Evolutionary conservation across 2,113 vertebrate genomes (phyloP).

Genomic region (Nycticebus coucang): DNA sequence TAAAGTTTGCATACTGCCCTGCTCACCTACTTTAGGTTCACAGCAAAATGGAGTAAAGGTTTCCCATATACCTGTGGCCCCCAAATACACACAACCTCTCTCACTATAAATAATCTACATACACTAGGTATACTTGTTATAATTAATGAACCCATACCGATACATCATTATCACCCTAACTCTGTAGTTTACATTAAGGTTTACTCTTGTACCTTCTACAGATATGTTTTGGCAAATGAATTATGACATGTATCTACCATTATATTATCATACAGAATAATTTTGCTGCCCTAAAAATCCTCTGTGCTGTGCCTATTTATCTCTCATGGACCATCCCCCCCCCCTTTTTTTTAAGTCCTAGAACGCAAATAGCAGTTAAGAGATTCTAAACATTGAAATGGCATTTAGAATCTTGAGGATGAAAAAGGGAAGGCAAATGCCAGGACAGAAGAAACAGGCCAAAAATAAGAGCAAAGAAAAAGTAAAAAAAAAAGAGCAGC

Average conservation of each 20-base stretch:
- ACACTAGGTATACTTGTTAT: neutral
- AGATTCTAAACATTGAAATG: slow-evolving; percentile 56
- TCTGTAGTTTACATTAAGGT: neutral
- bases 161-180: neutral
- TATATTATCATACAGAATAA: slow-evolving; percentile 14
- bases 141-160: neutral
- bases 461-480: slow-evolving; percentile 55
- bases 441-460: neutral
- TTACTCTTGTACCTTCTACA: neutral
- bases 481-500: neutral
- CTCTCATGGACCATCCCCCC: neutral
- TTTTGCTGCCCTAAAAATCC: slow-evolving; percentile 19
- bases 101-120: neutral
- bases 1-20: neutral
- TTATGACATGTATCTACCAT: neutral
- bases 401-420: slow-evolving; percentile 24
- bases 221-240: slow-evolving; percentile 3
- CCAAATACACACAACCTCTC: neutral
- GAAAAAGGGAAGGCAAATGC: slow-evolving; percentile 28
- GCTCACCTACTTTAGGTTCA: neutral
- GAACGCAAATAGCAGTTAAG: slow-evolving; percentile 25
- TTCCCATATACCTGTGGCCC: neutral
- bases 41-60: neutral
- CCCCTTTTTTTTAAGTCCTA: neutral
- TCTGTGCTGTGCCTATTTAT: neutral